Evolutionary conservation across 2,888 invertebrate genomes (phyloP), one percentile per base, ranked within the genome.

Genomic region (Syrista parreyssii): DNA sequence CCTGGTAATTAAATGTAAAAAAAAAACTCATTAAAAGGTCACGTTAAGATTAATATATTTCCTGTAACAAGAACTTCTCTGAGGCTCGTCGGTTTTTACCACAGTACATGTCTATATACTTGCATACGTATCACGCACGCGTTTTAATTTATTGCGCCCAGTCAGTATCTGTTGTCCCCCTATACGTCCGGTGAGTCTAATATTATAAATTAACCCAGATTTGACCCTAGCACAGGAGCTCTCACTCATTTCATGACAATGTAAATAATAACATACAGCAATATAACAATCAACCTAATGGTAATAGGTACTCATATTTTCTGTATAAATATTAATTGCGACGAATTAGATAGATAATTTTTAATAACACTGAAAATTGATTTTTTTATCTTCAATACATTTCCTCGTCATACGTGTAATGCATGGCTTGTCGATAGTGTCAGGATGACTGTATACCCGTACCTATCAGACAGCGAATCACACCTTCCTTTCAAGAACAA

Each of bases 191-290:
- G 86, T 86, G 81, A 81, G 75, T 84, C 85, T 86, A 84, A 88
- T 86, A 86, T 84, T 84, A 81, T 78, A 81, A 87, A 87, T 88
- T 86, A 87, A 88, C 86, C 84, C 81, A 86, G 80, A 84, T 85
- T 82, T 79, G 84, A 84, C 83, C 85, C 81, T 79, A 55, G 23
- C 55, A 23, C 23, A 55, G 55, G 23, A 15, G 55, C 23, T 15
- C 55, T 55, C 55, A 23, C 55, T 55, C 55, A 55, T 55, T 55
- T 55, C 55, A 55, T 23, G 55, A 55, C 55, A 23, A 23, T 55
- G 55, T 55, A 55, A 55, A 55, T 55, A 55, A 55, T 23, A 23
- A 55, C 55, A 40, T 40, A 40, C 40, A 40, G 23, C 15, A 2
- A 55, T 6, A 2, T 55, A 55, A 55, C 9, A 2, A 9, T 23